A percentile compares a stretch with the other conserved stretches of the same genome.
Evolutionary conservation across 2,113 vertebrate genomes (phyloP).

Genomic region (Grus americana): DNA sequence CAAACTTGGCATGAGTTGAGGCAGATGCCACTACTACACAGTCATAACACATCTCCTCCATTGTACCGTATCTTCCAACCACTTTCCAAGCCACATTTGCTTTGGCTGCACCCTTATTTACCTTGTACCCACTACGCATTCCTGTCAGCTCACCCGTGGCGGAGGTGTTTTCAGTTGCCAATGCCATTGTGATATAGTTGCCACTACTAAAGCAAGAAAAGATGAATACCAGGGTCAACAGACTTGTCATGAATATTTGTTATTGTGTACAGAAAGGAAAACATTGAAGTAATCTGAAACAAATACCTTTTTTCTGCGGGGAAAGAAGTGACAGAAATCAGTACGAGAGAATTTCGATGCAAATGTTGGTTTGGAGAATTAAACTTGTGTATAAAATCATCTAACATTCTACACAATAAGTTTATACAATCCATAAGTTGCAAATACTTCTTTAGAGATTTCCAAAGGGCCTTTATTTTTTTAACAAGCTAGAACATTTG

Average conservation of each 20-base stretch:
- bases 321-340: not conserved
- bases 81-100: not conserved
- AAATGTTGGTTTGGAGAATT: not conserved
- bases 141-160: not conserved
- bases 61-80: not conserved
- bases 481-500: not conserved
- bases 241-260: not conserved
- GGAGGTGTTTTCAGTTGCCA: not conserved
- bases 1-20: not conserved
- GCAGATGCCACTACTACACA: accelerated
- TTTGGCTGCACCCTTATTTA: not conserved
- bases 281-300: not conserved
- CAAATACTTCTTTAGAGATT: not conserved
- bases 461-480: not conserved
- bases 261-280: not conserved
- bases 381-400: not conserved
- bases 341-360: not conserved
- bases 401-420: not conserved
- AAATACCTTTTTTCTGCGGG: not conserved
- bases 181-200: no score
- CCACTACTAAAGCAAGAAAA: not conserved
- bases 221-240: not conserved
- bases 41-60: not conserved
- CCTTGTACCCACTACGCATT: not conserved
- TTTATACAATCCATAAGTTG: not conserved